Evolutionary conservation across 2,113 vertebrate species (phyloP), one percentile per base, ranked within the genome.

Genomic region (Elaphurus davidianus): DNA sequence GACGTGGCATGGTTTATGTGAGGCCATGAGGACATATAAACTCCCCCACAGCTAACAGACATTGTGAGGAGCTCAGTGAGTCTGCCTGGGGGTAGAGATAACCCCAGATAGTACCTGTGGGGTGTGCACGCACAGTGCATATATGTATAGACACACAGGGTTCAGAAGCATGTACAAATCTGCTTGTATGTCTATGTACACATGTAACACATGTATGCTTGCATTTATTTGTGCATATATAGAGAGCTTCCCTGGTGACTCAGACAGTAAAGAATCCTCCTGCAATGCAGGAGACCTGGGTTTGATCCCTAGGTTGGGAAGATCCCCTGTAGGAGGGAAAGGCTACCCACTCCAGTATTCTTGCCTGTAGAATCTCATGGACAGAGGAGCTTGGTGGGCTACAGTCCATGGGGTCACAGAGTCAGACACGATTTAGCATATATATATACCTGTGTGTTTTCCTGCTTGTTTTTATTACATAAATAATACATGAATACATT

Each of bases 91-190:
- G 45, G 52, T 21, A 17, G 52, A 74, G 76, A 13, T 50, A 14
- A 50, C 33, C 36, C 25, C 33, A 67, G 33, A 33, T 27, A 16
- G 47, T 16, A 54, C n/a, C 47, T 67, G 43, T 3, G 3, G 28
- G 1, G 76, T 55, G 28, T 33, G 36, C 11, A 28, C 0, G 0
- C 36, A 55, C n/a, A 43, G 3, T 40, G 3, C 27, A 33, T 13
- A 14, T n/a, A 43, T 67, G n/a, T 23, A 5, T 30, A 79, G 76
- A 79, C 16, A 85, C 36, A 87, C 55, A 52, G 7, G 16, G 47
- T 33, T 21, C 47, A 52, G 30, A 52, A 52, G 47, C 79, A 36
- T 83, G 50, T 52, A n/a, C 7, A 81, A 30, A 30, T 81, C 45
- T 81, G 45, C 78, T 81, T 81, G 28, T 81, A 30, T 30, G 45